Evolutionary conservation across 2,113 vertebrate genomes (phyloP).

Genomic region (Vidua macroura): DNA sequence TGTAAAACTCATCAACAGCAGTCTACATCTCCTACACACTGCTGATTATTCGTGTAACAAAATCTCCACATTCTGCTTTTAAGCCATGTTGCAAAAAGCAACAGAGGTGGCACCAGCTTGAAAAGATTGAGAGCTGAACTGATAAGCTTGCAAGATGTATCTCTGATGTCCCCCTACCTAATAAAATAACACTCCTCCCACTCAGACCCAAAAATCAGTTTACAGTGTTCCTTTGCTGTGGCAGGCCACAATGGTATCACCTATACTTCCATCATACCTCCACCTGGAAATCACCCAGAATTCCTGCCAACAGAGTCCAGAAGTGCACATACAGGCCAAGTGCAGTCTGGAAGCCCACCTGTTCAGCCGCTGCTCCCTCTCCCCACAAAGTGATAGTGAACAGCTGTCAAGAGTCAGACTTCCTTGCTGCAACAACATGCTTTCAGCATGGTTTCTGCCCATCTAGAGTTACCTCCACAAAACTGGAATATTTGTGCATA

Average conservation of each 20-base stretch:
- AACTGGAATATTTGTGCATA: background rate
- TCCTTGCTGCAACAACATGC: background rate
- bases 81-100: background rate
- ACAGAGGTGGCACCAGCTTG: background rate
- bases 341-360: background rate
- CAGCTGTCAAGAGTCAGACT: background rate
- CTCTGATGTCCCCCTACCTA: background rate
- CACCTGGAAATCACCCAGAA: background rate
- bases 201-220: background rate
- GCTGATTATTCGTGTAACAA: background rate
- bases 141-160: background rate
- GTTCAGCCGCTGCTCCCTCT: background rate
- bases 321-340: accelerated
- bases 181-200: background rate
- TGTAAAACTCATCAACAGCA: background rate
- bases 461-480: background rate
- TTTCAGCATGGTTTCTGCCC: background rate
- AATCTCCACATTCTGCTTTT: background rate
- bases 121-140: background rate
- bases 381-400: background rate
- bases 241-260: background rate
- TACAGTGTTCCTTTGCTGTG: background rate
- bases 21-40: background rate
- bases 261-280: background rate
- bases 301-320: background rate